Percentiles rank a stretch among this genome's conserved stretches.
Conservation (phyloP, 2,888 invertebrate genomes). For the Alloplasta piceator region DNA sequence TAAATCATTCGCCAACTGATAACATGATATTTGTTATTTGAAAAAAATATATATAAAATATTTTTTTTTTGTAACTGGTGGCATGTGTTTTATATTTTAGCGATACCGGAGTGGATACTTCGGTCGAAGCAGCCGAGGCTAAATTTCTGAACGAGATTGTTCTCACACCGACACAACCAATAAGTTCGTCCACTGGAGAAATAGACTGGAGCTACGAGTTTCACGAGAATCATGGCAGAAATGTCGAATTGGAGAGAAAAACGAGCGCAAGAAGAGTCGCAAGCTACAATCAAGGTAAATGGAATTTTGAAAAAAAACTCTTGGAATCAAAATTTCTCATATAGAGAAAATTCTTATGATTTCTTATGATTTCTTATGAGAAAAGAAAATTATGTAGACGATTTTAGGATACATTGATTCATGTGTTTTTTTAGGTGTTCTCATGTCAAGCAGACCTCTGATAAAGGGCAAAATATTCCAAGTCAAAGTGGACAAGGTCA, state of each 20-base stretch:
- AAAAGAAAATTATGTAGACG: neutral
- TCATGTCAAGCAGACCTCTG: conserved; percentile 81
- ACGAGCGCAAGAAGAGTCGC: conserved; percentile 89
- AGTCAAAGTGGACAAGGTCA: conserved; percentile 89
- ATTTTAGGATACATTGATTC: neutral
- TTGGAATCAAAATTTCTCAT: too few relatives aligned
- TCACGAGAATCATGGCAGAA: conserved; percentile 92
- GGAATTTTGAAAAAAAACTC: neutral
- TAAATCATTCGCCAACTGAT: conserved; percentile 61
- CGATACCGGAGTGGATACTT: conserved; percentile 82
- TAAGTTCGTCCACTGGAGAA: conserved; percentile 72
- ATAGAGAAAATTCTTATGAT: neutral
- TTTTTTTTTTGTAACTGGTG: neutral
- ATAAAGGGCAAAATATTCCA: conserved; percentile 81
- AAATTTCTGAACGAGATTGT: conserved; percentile 78
- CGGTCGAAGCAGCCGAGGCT: conserved; percentile 79
- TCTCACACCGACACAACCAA: conserved; percentile 79
- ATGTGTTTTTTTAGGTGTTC: conserved; percentile 83
- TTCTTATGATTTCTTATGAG: neutral
- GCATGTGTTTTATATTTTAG: conserved; percentile 64
- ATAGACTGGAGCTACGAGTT: conserved; percentile 86
- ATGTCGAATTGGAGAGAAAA: conserved; percentile 89
- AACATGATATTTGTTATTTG: neutral
- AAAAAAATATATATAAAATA: conserved; percentile 59
- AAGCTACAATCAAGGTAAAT: conserved; percentile 93